These are phyloP conservation scores for Gymnorhina tibicen DNA, from an alignment of 2,113 vertebrate genomes.

Conservation along the genomic window DNA sequence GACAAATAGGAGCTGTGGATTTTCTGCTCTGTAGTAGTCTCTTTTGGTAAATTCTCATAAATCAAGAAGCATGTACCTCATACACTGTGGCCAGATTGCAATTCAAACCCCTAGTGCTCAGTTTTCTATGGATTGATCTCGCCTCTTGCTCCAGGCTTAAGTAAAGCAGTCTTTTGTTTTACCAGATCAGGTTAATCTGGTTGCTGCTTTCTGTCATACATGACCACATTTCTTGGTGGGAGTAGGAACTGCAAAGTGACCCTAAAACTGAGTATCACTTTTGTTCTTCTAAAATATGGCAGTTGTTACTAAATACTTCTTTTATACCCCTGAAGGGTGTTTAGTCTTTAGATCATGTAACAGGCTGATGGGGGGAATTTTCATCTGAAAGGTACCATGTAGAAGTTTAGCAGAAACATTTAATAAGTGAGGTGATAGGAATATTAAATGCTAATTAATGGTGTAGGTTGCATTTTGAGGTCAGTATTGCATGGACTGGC, in stretches of 20 bases:
- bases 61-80: not conserved
- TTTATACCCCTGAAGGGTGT: not conserved
- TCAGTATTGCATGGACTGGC: not conserved
- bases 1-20: not conserved
- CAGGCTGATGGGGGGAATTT: rapidly evolving
- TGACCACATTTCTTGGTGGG: not conserved
- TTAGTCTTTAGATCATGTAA: not conserved
- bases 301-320: not conserved
- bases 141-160: not conserved
- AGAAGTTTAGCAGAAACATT: not conserved
- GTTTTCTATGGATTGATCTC: not conserved
- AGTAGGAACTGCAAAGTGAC: not conserved
- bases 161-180: not conserved
- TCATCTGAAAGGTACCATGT: not conserved
- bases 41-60: not conserved
- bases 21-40: not conserved
- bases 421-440: not conserved
- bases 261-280: not conserved
- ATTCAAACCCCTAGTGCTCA: not conserved
- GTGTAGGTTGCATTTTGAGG: not conserved
- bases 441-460: not conserved
- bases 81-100: not conserved
- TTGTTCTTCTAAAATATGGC: not conserved
- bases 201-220: not conserved
- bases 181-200: not conserved